Evolutionary conservation across 2,797 vertebrate species (phyloP), one percentile per base, ranked within the genome.

Genomic region (Pangasius djambal): DNA sequence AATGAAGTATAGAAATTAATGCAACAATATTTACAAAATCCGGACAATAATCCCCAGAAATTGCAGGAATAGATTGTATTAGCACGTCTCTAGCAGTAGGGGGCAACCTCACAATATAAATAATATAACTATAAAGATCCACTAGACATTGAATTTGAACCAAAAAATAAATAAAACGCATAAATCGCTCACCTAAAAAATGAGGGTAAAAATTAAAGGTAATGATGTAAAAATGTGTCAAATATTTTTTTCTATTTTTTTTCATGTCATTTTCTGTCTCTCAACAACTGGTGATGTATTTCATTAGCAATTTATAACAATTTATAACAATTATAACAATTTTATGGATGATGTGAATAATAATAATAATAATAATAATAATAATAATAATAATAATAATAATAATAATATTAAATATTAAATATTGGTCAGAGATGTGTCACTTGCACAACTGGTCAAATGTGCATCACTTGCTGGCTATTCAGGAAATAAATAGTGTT

Each of bases 81-180:
- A 77, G 22, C 52, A 25, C 0, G 0, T 9, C 16, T 81, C 13
- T 25, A 75, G 25, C 91, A 86, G 15, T 6, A 89, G 91, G 84
- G 89, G 88, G 40, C 48, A 86, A 67, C 9, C 72, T 72, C 7
- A 18, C 12, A 67, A 67, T 7, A 67, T 10, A 31, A 67, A 67
- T 15, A 31, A 31, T 67, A 44, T 4, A 4, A 44, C 6, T 18
- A 0, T 12, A 44, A 74, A 2, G 4, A 1, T 22, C 22, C 9
- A 1, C 37, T 25, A 10, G 37, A 20, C 44, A 8, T 34, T 69
- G 13, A 16, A 69, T 31, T 69, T 6, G 4, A 69, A 67, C n/a
- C n/a, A n/a, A 59, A 63, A 63, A 63, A 63, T n/a, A 6, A 34
- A 31, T 16, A 70, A 3, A 6, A 72, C 40, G 8, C 37, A 72